Percentiles rank a stretch among this genome's conserved stretches.
Evolutionary conservation across 2,113 vertebrate species (phyloP).

Genomic region (Aix galericulata): DNA sequence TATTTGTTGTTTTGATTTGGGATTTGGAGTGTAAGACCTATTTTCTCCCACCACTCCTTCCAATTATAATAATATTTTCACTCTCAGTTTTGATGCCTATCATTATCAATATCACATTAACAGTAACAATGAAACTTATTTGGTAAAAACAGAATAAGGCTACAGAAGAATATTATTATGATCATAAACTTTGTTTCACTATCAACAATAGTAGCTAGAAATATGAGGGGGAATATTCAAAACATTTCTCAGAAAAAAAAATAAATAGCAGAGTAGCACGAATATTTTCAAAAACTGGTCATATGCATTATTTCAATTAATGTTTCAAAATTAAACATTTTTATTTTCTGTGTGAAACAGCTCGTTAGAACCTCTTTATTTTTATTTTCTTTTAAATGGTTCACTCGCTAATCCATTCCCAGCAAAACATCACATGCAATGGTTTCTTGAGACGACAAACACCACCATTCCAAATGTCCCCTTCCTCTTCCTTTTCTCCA

Average conservation of each 20-base stretch:
- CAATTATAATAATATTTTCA: neutral
- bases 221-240: neutral
- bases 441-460: too few relatives aligned
- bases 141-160: neutral
- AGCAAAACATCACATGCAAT: too few relatives aligned
- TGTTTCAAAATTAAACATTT: neutral
- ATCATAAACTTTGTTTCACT: neutral
- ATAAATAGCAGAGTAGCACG: neutral
- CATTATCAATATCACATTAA: neutral
- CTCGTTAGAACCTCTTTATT: neutral
- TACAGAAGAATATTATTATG: neutral
- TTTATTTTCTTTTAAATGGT: neutral
- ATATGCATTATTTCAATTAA: neutral
- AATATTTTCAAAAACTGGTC: neutral
- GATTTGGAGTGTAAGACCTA: neutral
- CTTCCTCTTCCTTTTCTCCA: too few relatives aligned
- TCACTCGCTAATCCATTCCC: too few relatives aligned
- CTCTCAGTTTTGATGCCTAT: neutral
- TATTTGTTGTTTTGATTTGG: neutral
- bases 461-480: too few relatives aligned
- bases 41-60: neutral
- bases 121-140: neutral
- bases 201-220: neutral
- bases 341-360: neutral
- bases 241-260: neutral